phyloP scores from a whole-genome alignment of 2,113 vertebrate species.

The Redunca redunca region DNA sequence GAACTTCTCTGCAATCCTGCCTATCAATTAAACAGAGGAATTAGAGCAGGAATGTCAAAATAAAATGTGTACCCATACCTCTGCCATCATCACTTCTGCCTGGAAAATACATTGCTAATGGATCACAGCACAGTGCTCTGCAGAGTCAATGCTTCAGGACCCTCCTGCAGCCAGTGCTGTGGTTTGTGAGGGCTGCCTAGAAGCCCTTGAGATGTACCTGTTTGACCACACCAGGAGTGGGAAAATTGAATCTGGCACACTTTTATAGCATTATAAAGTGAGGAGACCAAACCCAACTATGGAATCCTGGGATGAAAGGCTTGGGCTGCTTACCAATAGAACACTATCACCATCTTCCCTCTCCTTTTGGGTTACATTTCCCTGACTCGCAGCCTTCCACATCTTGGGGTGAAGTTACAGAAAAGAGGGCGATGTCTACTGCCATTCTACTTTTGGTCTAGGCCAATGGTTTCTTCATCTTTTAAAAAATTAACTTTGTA shows the following conservation, averaged over 20 bases:
- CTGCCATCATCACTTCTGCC: no score
- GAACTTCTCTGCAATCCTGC: neutral
- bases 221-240: neutral
- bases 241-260: neutral
- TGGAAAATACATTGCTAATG: neutral
- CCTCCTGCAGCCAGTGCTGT: neutral
- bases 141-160: neutral
- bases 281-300: neutral
- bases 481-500: neutral
- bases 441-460: neutral
- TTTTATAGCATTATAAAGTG: neutral
- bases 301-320: neutral
- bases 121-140: neutral
- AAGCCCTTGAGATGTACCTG: neutral
- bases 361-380: neutral
- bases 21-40: neutral
- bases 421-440: neutral
- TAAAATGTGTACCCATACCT: neutral
- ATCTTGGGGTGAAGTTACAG: neutral
- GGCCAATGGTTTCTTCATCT: conserved; percentile 4
- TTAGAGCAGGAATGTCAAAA: neutral
- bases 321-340: neutral
- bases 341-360: neutral
- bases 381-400: neutral
- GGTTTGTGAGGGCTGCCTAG: neutral